Conservation (phyloP, 2,113 vertebrate genomes). For the Sceloporus undulatus region DNA sequence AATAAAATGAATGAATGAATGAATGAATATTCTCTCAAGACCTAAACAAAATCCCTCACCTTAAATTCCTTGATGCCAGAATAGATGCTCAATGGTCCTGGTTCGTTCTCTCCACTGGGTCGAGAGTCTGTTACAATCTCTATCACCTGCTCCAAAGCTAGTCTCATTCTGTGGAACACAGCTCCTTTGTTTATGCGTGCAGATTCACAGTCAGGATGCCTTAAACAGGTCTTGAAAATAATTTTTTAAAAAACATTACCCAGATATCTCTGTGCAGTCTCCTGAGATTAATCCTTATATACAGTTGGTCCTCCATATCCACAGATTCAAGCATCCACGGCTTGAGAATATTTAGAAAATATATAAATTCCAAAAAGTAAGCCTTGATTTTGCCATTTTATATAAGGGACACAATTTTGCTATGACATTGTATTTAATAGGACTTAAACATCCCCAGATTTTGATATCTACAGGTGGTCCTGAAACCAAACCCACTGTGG, state of each 20-base stretch:
- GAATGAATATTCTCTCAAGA: neutral
- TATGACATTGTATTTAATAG: too few relatives aligned
- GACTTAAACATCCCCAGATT: too few relatives aligned
- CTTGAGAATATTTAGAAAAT: too few relatives aligned
- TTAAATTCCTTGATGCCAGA: slow-evolving; percentile 93
- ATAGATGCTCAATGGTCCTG: slow-evolving; percentile 89
- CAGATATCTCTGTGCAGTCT: neutral
- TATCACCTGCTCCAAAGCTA: slow-evolving; percentile 95
- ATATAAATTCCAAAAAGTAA: too few relatives aligned
- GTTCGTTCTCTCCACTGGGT: slow-evolving; percentile 83
- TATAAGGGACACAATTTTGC: too few relatives aligned
- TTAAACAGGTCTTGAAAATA: slow-evolving; percentile 91
- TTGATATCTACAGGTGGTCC: too few relatives aligned
- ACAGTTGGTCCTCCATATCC: too few relatives aligned
- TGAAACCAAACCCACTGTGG: too few relatives aligned
- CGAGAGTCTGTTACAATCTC: slow-evolving; percentile 95
- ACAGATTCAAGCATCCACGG: too few relatives aligned
- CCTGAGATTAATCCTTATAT: neutral
- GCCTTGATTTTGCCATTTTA: too few relatives aligned
- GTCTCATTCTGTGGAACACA: slow-evolving; percentile 95
- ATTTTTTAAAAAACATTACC: slow-evolving; percentile 17
- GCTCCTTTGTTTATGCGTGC: slow-evolving; percentile 96
- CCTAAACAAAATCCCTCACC: slow-evolving; percentile 76
- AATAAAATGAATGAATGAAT: too few relatives aligned
- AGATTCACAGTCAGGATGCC: slow-evolving; percentile 98